Evolutionary conservation across 2,797 vertebrate species (phyloP), one percentile per base, ranked within the genome.

Genomic region (Australoheros facetus): DNA sequence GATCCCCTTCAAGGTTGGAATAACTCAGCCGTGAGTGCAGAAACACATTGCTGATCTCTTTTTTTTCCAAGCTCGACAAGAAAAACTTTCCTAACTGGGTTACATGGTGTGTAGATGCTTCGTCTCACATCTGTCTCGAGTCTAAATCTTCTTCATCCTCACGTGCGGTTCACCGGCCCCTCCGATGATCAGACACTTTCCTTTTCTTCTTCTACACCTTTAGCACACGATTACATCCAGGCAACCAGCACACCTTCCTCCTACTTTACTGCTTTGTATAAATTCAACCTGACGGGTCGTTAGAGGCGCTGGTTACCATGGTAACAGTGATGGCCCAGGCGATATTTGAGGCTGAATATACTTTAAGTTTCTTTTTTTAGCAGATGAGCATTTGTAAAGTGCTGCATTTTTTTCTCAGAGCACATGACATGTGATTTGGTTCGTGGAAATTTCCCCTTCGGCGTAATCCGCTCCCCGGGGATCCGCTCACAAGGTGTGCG

Each of bases 281-380:
- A 88, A 82, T 84, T 66, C 23, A 82, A 71, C 57, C 70, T 58
- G 80, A 77, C 64, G 85, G 75, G 77, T 57, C 71, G 76, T 74
- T 75, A 71, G 72, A 72, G 23, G 19, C 72, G 70, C 57, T 19
- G 21, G 87, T 86, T 84, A 75, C 83, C 78, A 79, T 81, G 82
- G 90, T 17, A 75, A 88, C 83, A 59, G n/a, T 56, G 45, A 64
- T 37, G 42, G 70, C 30, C 55, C 71, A 80, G 56, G 45, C 34
- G 56, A 74, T 53, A 54, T 71, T 87, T 82, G 26, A 71, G 53
- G 34, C 51, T 58, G 39, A 84, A 60, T 17, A 56, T 11, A 45
- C 9, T 42, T 45, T 55, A 21, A 17, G 5, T 57, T 80, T 55
- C 19, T 70, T 77, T 75, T 54, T 81, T 58, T 56, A 74, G 57